Percentiles rank a stretch among this genome's conserved stretches.
These are phyloP conservation scores for Melitaea cinxia DNA, from an alignment of 1,140 invertebrate genomes.

Conservation along the genomic window DNA sequence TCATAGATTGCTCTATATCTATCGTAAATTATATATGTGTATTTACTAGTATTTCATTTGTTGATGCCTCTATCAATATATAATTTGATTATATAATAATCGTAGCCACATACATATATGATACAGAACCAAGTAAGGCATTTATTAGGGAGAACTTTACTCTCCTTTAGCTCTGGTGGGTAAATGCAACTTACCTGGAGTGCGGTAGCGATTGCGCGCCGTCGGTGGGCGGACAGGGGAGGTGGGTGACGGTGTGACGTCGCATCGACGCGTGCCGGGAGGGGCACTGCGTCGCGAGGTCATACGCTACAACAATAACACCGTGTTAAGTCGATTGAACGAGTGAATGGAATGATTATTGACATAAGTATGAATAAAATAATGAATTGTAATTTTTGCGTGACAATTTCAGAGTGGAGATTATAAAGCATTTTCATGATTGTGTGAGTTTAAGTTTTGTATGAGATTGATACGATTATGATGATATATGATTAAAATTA, in stretches of 20 bases:
- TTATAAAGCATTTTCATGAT: too few species aligned
- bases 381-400: neutral
- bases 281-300: constrained; percentile 90
- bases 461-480: too few species aligned
- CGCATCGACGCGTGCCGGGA: constrained; percentile 85
- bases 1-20: too few species aligned
- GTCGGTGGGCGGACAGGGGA: constrained; percentile 72
- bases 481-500: too few species aligned
- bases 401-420: neutral
- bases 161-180: neutral
- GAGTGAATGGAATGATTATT: neutral
- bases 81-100: too few species aligned
- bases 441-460: too few species aligned
- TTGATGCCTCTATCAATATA: too few species aligned
- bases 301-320: constrained; percentile 84
- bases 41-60: too few species aligned
- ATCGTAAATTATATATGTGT: too few species aligned
- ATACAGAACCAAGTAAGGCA: too few species aligned
- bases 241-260: constrained; percentile 87
- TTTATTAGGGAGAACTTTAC: too few species aligned
- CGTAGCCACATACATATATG: too few species aligned
- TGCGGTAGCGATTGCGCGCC: constrained; percentile 87
- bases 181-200: constrained; percentile 79
- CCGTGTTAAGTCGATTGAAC: neutral
- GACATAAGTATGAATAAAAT: neutral